Base-by-base conservation (phyloP, 2,888 invertebrate genomes). In the Nomada hirtipes region DNA sequence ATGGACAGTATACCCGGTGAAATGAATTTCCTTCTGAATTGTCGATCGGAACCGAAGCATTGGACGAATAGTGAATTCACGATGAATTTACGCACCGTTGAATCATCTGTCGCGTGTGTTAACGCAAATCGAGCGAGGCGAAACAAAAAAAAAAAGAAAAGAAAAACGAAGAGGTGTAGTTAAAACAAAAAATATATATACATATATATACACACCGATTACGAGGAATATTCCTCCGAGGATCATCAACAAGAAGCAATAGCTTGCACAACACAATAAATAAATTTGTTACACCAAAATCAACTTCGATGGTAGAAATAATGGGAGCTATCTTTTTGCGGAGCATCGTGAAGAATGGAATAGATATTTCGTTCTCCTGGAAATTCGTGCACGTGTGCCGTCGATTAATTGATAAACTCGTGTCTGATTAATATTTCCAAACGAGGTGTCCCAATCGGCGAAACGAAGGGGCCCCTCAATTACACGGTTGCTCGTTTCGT, bases 221-320 rank as follows among this genome's bases (percentile, higher is more conserved):
- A n/a, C n/a, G 53, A n/a, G n/a, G 47, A 10, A 11, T 15, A 15
- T 15, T 15, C 47, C 47, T 47, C 47, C 11, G 15, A 47, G 15
- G 47, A 13, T n/a, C 20, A 64, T 2, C 47, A 23, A 64, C 23
- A 20, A 64, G 47, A 64, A 64, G 18, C 63, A 47, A 47, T 64
- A 53, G 53, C 53, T 53, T 53, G 53, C 53, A 53, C 53, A 53
- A 53, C 44, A 2, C 15, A 47, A 23, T 47, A 23, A 44, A 23
- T 23, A 11, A 55, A n/a, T 68, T 44, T 47, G 50, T 59, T 60
- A 47, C 60, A 15, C 15, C 2, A 36, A 9, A 15, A 47, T 2
- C 7, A 29, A 11, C 11, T 10, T 47, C 10, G 59, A 23, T 15
- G 1, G 44, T 2, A 23, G 23, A 57, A 57, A 15, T 15, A 69